Evolutionary conservation across 2,113 vertebrate species (phyloP).

Genomic region (Oostethus manadensis): DNA sequence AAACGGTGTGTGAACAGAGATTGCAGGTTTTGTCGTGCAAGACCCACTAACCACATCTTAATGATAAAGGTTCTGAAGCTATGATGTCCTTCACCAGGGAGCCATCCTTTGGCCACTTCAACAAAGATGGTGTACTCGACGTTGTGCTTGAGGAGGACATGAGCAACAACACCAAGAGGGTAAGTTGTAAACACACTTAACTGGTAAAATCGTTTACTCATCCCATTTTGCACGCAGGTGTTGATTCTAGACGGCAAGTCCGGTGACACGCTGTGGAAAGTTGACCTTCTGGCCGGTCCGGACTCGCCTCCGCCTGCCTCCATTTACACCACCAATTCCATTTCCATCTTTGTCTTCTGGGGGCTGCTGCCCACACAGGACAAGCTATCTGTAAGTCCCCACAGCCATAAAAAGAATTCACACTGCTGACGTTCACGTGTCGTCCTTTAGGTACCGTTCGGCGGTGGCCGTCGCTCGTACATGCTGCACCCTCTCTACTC

Average conservation of each 20-base stretch:
- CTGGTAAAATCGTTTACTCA: neutral
- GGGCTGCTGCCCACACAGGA: conserved; percentile 52
- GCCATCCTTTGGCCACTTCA: conserved; percentile 79
- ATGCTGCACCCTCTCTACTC: conserved; percentile 82
- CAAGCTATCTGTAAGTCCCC: conserved; percentile 53
- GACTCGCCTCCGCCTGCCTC: conserved; percentile 67
- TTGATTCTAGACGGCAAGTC: conserved; percentile 77
- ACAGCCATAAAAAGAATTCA: neutral
- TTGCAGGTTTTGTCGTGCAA: too few relatives aligned
- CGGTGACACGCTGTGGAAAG: conserved; percentile 78
- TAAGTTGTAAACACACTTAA: conserved; percentile 41
- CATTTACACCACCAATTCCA: conserved; percentile 75
- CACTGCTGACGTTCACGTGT: neutral
- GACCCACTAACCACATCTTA: too few relatives aligned
- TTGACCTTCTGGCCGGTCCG: conserved; percentile 51
- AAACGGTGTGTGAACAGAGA: too few relatives aligned
- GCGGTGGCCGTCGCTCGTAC: conserved; percentile 67
- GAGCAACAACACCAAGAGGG: conserved; percentile 76
- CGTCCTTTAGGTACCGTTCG: conserved; percentile 30
- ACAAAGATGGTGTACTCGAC: conserved; percentile 74
- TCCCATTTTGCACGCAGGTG: conserved; percentile 65
- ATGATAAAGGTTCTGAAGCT: neutral
- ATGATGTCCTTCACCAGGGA: conserved; percentile 62
- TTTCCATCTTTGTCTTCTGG: conserved; percentile 88
- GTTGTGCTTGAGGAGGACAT: conserved; percentile 80